phyloP scores from a whole-genome alignment of 2,888 invertebrate genomes.

The Theretra japonica region DNA sequence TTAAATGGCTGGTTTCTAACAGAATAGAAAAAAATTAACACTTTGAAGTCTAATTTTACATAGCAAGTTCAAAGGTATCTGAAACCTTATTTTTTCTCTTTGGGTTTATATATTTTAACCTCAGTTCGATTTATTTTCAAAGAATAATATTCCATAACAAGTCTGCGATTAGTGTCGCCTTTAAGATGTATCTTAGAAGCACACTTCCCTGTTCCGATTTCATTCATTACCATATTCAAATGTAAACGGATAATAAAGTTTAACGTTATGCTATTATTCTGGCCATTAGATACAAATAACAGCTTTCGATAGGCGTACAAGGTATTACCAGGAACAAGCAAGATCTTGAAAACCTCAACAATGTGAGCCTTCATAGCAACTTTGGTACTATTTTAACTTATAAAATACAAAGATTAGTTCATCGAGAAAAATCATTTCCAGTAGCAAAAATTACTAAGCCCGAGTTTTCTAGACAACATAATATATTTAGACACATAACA shows the following conservation, averaged over 20 bases:
- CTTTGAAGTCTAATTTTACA: too few species aligned
- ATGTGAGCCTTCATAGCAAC: neutral
- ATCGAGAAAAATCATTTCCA: neutral
- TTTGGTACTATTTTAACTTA: neutral
- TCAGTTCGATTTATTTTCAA: too few species aligned
- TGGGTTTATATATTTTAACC: too few species aligned
- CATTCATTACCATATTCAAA: constrained; percentile 36
- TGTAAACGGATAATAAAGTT: constrained; percentile 34
- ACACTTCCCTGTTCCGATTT: constrained; percentile 32
- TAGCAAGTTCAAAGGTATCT: too few species aligned
- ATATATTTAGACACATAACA: neutral
- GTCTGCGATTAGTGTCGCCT: too few species aligned
- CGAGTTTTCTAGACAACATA: neutral
- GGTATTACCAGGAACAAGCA: neutral
- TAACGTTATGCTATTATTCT: constrained; percentile 31
- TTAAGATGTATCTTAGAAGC: neutral
- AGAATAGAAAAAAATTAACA: too few species aligned
- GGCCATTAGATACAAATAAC: constrained; percentile 14
- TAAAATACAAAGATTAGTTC: neutral
- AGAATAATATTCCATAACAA: too few species aligned
- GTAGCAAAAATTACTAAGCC: neutral
- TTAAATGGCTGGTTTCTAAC: too few species aligned
- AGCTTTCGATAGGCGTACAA: constrained; percentile 22
- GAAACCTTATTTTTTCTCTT: too few species aligned
- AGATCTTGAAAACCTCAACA: neutral